Percentiles rank a stretch among this genome's conserved stretches.
These are phyloP conservation scores for Hypena proboscidalis DNA, from an alignment of 2,888 invertebrate species.

Conservation along the genomic window DNA sequence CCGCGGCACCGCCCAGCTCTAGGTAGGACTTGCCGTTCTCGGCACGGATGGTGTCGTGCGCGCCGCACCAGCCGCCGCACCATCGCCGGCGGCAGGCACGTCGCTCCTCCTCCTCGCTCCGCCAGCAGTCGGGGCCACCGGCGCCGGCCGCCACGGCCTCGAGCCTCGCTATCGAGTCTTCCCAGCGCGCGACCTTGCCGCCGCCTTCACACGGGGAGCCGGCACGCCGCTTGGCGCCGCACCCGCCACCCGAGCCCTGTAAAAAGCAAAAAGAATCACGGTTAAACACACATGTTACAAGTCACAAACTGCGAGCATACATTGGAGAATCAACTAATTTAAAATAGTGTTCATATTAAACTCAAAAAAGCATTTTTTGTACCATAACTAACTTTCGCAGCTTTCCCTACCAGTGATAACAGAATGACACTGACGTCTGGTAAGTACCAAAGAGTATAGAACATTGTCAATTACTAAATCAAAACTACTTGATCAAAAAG, in stretches of 20 bases:
- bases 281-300: conserved; percentile 18
- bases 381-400: conserved; percentile 37
- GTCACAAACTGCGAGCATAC: conserved; percentile 14
- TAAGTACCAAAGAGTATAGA: too few relatives aligned
- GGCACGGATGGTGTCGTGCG: conserved; percentile 93
- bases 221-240: conserved; percentile 83
- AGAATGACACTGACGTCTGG: conserved; percentile 42
- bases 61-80: conserved; percentile 83
- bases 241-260: conserved; percentile 83
- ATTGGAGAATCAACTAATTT: too few relatives aligned
- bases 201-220: conserved; percentile 81
- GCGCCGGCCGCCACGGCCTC: conserved; percentile 87
- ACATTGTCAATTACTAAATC: conserved; percentile 28
- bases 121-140: conserved; percentile 86
- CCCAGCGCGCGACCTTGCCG: conserved; percentile 82
- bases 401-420: too few relatives aligned
- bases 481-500: conserved; percentile 11
- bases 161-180: conserved; percentile 79
- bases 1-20: conserved; percentile 92
- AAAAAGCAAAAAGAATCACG: conserved; percentile 51
- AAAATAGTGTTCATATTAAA: not conserved
- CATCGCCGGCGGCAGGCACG: conserved; percentile 84
- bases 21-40: conserved; percentile 96
- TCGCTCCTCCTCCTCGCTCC: conserved; percentile 83
- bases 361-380: not conserved